A percentile compares a stretch with the other conserved stretches of the same genome.
These are phyloP conservation scores for Nephrotoma guestfalica DNA, from an alignment of 2,888 invertebrate species.

Conservation along the genomic window DNA sequence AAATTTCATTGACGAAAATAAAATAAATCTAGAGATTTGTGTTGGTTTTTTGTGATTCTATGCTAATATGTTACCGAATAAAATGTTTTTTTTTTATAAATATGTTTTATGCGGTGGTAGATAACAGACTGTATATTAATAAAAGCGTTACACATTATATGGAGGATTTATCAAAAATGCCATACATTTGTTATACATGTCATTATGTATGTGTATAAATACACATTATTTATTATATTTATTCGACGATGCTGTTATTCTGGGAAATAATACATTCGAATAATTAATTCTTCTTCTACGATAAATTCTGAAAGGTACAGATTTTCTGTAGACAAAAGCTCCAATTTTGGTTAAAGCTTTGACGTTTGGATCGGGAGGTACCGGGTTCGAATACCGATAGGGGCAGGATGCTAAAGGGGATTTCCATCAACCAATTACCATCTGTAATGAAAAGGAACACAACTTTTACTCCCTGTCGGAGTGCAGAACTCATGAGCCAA, in stretches of 20 bases:
- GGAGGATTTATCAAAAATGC: neutral
- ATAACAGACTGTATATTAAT: neutral
- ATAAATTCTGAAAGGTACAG: too few relatives aligned
- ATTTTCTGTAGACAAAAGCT: too few relatives aligned
- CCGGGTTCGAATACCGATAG: too few relatives aligned
- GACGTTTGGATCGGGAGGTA: too few relatives aligned
- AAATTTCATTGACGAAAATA: neutral
- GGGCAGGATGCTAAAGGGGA: too few relatives aligned
- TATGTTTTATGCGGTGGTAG: neutral
- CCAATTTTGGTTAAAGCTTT: too few relatives aligned
- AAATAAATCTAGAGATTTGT: neutral
- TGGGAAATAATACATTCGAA: neutral
- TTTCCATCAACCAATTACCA: too few relatives aligned
- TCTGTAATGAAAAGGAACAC: too few relatives aligned
- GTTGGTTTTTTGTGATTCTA: neutral
- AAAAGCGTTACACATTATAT: neutral
- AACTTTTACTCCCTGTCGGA: too few relatives aligned
- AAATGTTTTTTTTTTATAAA: too few relatives aligned
- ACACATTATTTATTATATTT: neutral
- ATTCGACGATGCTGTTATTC: neutral
- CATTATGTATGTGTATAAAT: neutral
- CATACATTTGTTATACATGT: neutral
- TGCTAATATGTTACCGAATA: neutral
- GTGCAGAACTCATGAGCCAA: too few relatives aligned
- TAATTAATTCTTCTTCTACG: neutral